Conservation (phyloP, 2,113 vertebrate genomes). For the Gymnobelideus leadbeateri region DNA sequence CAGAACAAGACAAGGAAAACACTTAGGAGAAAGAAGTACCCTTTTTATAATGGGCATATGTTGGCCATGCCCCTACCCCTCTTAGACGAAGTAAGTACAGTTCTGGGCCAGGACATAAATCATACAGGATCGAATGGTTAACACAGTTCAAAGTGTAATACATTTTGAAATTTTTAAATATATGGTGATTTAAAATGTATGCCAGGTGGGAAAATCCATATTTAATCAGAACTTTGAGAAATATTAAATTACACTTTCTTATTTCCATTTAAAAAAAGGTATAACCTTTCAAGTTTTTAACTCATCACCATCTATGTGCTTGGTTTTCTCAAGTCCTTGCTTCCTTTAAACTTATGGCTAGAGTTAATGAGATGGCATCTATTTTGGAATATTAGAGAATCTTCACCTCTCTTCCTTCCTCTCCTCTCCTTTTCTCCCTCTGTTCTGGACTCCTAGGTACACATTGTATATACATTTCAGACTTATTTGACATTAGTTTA, state of each 20-base stretch:
- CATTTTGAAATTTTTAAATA: slow-evolving; percentile 1
- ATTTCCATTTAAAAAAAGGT: slow-evolving; percentile 31
- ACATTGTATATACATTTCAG: background rate
- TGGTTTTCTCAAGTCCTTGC: background rate
- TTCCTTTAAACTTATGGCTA: background rate
- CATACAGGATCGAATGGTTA: background rate
- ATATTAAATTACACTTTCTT: slow-evolving; percentile 21
- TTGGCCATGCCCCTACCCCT: background rate
- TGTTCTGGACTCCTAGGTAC: background rate
- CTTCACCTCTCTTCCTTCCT: background rate
- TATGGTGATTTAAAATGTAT: slow-evolving; percentile 28
- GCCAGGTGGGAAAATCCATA: background rate
- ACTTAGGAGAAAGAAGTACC: background rate
- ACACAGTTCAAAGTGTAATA: slow-evolving; percentile 1
- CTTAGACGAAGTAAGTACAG: background rate
- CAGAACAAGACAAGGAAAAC: background rate
- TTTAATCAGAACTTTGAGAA: slow-evolving; percentile 38
- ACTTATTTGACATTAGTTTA: background rate
- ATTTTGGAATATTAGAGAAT: background rate
- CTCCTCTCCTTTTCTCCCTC: too few species aligned
- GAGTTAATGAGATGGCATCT: background rate
- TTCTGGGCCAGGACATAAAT: background rate
- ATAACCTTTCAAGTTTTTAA: slow-evolving; percentile 22
- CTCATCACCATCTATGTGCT: background rate
- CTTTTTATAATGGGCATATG: background rate